Percentiles rank a stretch among this genome's conserved stretches.
Conservation (phyloP, 1,140 invertebrate genomes). For the Trissolcus basalis region DNA sequence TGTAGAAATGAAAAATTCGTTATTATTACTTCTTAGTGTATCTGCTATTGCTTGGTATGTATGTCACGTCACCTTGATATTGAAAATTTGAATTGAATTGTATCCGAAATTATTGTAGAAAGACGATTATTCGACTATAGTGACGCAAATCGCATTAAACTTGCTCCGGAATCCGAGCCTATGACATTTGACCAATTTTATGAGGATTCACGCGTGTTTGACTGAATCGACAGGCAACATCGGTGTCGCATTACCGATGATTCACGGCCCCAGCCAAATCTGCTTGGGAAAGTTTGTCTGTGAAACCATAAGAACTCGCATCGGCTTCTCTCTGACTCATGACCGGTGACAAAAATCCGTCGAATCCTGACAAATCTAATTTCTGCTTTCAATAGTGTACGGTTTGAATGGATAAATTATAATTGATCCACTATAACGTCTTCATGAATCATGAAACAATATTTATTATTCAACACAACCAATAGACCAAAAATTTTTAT, state of each 20-base stretch:
- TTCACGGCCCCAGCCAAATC: conserved; percentile 19
- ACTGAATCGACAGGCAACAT: conserved; percentile 32
- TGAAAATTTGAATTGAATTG: conserved; percentile 1
- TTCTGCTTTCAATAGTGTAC: too few relatives aligned
- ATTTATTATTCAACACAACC: too few relatives aligned
- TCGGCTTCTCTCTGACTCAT: conserved; percentile 25
- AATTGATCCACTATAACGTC: too few relatives aligned
- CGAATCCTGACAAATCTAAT: background rate
- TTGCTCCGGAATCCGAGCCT: conserved; percentile 1
- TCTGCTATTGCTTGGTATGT: background rate
- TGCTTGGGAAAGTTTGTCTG: conserved; percentile 17
- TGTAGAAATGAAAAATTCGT: too few relatives aligned
- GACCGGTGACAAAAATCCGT: background rate
- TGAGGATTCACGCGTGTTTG: conserved; percentile 38
- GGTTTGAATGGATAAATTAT: too few relatives aligned
- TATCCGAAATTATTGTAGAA: conserved; percentile 11
- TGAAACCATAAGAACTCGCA: conserved; percentile 36
- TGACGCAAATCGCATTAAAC: conserved; percentile 25
- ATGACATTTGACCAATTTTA: conserved; percentile 42
- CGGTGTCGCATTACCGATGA: conserved; percentile 32
- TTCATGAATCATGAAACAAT: too few relatives aligned
- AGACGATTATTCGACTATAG: conserved; percentile 27
- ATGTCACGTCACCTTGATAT: conserved; percentile 3
- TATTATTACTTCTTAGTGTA: too few relatives aligned
- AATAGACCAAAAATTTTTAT: too few relatives aligned